Conservation (phyloP, 2,888 invertebrate genomes). For the Rhamnusium bicolor region DNA sequence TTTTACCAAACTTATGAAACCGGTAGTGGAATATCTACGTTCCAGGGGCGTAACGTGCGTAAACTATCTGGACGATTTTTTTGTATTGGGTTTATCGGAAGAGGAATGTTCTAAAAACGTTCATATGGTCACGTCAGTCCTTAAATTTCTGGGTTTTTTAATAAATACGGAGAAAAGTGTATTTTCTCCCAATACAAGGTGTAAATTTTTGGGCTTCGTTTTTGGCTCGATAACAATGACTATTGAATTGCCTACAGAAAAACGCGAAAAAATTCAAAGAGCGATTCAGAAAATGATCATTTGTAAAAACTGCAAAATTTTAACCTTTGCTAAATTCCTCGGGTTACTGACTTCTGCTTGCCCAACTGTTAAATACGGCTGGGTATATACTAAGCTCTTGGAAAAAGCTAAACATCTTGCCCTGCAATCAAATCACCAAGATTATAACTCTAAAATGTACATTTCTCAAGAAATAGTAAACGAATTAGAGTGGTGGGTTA, state of each 20-base stretch:
- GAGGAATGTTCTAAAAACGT: conserved; percentile 1
- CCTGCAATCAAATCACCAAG: neutral
- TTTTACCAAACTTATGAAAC: conserved; percentile 24
- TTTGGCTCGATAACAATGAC: neutral
- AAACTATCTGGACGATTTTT: conserved; percentile 13
- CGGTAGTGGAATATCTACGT: neutral
- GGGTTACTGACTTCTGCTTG: neutral
- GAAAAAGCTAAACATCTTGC: neutral
- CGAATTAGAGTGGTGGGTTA: neutral
- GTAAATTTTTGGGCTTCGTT: conserved; percentile 17
- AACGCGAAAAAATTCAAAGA: neutral
- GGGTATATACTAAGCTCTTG: conserved; percentile 6
- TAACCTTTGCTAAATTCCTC: neutral
- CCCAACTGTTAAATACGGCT: neutral
- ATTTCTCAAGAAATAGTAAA: neutral
- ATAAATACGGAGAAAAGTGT: conserved; percentile 26
- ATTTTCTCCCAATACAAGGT: conserved; percentile 6
- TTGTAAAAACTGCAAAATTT: neutral
- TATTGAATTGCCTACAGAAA: neutral
- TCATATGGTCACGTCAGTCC: neutral
- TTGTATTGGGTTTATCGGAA: neutral
- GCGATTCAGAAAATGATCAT: neutral
- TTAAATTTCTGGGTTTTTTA: conserved; percentile 10
- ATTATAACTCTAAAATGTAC: neutral
- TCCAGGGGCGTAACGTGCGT: neutral